Evolutionary conservation across 1,140 invertebrate species (phyloP).

Genomic region (Philotrypesis tridentata): DNA sequence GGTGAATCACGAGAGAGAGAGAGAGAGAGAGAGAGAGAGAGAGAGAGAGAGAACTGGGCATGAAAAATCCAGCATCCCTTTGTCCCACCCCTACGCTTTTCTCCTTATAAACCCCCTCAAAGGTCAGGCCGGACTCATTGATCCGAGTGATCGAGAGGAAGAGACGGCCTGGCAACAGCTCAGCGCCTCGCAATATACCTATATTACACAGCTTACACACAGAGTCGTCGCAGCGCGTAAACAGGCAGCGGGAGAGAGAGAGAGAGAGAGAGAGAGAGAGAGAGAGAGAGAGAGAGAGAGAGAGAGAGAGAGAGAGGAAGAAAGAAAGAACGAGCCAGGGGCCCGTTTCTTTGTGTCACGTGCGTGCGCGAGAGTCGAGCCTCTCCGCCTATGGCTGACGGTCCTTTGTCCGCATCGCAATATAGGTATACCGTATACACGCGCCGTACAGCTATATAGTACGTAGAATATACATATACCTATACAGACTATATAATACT

Average conservation of each 20-base stretch:
- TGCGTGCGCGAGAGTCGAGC: background rate
- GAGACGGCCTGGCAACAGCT: conserved; percentile 50
- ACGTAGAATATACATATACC: too few species aligned
- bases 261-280: background rate
- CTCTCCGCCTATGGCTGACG: background rate
- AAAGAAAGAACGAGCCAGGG: background rate
- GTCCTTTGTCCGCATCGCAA: background rate
- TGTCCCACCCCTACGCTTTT: background rate
- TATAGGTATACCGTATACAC: too few species aligned
- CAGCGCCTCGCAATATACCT: background rate
- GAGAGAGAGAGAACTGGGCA: too few species aligned
- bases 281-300: conserved; percentile 14
- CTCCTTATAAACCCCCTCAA: conserved; percentile 34
- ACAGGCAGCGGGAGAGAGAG: too few species aligned
- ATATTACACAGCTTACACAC: background rate
- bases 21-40: too few species aligned
- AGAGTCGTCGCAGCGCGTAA: too few species aligned
- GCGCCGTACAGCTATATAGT: too few species aligned
- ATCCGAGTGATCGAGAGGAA: conserved; percentile 46
- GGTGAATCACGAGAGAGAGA: background rate
- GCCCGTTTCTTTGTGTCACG: background rate
- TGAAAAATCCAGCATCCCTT: background rate
- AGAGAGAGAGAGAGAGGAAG: conserved; percentile 25
- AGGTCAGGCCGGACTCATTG: conserved; percentile 56
- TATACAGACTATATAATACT: too few species aligned